Conservation (phyloP, 2,797 vertebrate species). For the Odontamblyopus rebecca region DNA sequence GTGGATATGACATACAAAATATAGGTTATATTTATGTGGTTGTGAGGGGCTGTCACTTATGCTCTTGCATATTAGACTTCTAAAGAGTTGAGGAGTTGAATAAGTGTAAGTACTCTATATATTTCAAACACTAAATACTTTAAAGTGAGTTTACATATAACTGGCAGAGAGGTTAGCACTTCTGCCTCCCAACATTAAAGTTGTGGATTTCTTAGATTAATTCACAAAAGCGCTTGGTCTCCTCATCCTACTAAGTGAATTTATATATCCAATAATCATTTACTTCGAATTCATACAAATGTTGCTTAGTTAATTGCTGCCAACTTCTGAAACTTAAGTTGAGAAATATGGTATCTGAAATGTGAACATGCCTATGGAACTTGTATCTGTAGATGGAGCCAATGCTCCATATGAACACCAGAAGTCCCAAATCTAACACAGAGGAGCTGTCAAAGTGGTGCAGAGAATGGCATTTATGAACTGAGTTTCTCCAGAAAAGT, state of each 20-base stretch:
- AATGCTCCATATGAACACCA: background rate
- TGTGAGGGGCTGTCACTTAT: constrained; percentile 50
- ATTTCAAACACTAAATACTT: constrained; percentile 13
- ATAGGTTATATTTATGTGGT: constrained; percentile 37
- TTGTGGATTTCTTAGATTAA: background rate
- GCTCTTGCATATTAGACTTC: constrained; percentile 31
- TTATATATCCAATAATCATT: background rate
- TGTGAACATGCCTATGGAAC: background rate
- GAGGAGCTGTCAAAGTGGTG: background rate
- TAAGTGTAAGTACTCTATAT: constrained; percentile 27
- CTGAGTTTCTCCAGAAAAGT: constrained; percentile 20
- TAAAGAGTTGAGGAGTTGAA: constrained; percentile 31
- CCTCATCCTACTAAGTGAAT: background rate
- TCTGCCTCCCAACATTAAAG: background rate
- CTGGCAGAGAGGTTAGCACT: background rate
- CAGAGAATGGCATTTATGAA: constrained; percentile 6
- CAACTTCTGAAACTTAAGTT: background rate
- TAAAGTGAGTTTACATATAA: background rate
- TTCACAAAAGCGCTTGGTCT: background rate
- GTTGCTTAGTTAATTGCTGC: too few species aligned
- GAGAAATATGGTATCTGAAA: background rate
- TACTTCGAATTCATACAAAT: too few species aligned
- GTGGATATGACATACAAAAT: constrained; percentile 46
- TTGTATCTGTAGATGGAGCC: constrained; percentile 2
- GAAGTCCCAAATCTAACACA: background rate